Evolutionary conservation across 2,797 vertebrate species (phyloP).

Genomic region (Liparis tanakae): DNA sequence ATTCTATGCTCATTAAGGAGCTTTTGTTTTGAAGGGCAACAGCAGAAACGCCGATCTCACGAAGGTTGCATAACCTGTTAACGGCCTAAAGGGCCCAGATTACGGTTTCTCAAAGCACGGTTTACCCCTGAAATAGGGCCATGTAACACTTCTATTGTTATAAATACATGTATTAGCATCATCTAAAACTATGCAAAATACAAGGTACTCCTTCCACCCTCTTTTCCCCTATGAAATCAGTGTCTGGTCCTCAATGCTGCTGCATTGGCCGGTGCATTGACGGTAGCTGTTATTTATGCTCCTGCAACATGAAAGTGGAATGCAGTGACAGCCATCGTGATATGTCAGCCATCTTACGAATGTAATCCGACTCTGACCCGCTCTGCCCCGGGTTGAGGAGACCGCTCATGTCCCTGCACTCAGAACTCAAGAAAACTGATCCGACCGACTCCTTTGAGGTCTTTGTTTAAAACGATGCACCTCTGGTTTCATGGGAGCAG

Average conservation of each 20-base stretch:
- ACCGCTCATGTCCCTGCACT: constrained; percentile 10
- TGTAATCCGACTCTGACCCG: constrained; percentile 50
- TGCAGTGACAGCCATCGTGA: constrained; percentile 50
- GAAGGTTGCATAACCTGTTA: too few relatives aligned
- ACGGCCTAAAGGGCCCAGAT: too few relatives aligned
- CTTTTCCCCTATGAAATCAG: neutral
- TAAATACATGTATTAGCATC: neutral
- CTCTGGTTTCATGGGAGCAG: neutral
- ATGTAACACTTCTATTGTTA: too few relatives aligned
- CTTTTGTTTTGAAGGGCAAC: too few relatives aligned
- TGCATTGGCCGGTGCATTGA: neutral
- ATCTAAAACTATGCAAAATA: neutral
- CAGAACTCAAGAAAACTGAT: constrained; percentile 25
- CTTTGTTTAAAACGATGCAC: constrained; percentile 17
- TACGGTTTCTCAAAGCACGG: too few relatives aligned
- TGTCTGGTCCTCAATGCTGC: neutral
- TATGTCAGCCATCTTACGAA: constrained; percentile 56
- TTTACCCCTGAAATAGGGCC: too few relatives aligned
- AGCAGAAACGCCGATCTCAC: too few relatives aligned
- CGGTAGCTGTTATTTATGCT: constrained; percentile 42
- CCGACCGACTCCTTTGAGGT: neutral
- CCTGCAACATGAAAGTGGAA: constrained; percentile 55
- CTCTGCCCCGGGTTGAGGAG: constrained; percentile 27
- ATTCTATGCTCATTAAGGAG: too few relatives aligned
- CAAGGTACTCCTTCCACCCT: neutral